These are phyloP conservation scores for Lamellibrachia satsuma DNA, from an alignment of 2,888 invertebrate genomes.

Conservation along the genomic window DNA sequence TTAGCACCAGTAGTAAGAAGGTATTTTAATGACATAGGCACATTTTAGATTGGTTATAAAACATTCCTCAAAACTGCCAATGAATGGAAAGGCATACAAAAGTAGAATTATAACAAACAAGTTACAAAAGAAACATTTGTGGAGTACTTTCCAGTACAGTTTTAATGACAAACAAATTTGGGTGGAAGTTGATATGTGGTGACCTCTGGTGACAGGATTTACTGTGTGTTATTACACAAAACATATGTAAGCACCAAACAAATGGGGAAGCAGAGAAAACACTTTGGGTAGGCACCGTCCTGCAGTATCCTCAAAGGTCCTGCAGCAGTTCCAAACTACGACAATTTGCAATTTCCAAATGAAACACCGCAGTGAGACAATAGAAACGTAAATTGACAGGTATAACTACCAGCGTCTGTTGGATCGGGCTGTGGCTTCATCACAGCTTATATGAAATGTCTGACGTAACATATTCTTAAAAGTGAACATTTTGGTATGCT, in stretches of 20 bases:
- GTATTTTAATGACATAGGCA: neutral
- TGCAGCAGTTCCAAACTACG: neutral
- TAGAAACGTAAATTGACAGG: neutral
- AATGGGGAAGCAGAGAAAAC: neutral
- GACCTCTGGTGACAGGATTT: constrained; percentile 12
- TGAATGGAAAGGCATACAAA: neutral
- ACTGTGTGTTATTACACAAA: neutral
- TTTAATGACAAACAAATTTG: neutral
- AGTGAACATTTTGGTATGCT: no score
- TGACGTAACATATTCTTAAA: no score
- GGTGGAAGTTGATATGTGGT: neutral
- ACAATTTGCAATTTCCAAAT: neutral
- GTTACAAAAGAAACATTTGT: neutral
- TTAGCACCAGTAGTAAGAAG: neutral
- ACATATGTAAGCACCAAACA: neutral
- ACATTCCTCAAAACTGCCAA: neutral
- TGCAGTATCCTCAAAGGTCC: neutral
- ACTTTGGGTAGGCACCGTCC: neutral
- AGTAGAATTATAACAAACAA: neutral
- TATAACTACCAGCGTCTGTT: neutral
- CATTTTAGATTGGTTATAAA: neutral
- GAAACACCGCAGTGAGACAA: neutral
- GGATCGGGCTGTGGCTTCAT: neutral
- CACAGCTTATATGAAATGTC: neutral
- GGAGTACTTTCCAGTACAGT: neutral